Base-by-base conservation (phyloP, 2,888 invertebrate genomes). In the Melipona beecheii region DNA sequence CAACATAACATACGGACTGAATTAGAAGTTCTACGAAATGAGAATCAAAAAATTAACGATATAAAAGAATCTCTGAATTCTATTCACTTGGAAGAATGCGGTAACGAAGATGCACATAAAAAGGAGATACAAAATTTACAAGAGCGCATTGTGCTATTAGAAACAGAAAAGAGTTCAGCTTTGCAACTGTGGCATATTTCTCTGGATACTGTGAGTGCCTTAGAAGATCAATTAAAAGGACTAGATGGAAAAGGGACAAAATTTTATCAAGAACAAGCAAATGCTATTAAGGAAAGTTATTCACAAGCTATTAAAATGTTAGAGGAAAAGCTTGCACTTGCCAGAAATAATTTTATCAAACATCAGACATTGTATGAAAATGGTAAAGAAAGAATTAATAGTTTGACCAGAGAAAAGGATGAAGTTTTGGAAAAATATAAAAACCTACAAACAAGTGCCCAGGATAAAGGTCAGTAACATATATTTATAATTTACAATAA, bases 121-220 rank as follows among this genome's bases (percentile, higher is more conserved):
- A 90, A 90, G 15, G 90, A 91, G 58, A 72, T 90, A 4, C 36
- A 78, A 4, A 93, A 93, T 89, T 86, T 94, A 54, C 92, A 94
- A 65, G 93, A 94, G 72, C 92, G 92, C 9, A 88, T 94, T 4
- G 72, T 85, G 3, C 77, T 92, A 9, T 78, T 94, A 71, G 93
- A 94, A 81, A 90, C 92, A 95, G 97, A 97, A 94, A 96, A 97
- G 89, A 96, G 96, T 72, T 96, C 96, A 0, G 94, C 96, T 3
- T 95, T 96, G 68, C 95, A 96, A 27, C 92, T 97, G 56, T 97
- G 97, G 96, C 96, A 96, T 92, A 96, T 96, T 83, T 96, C 97
- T 0, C 95, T 97, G 83, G 96, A 96, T 91, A 96, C 96, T 0
- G 96, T 97, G 70, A 96, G 96, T 58, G 95, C 95, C 71, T 94